A percentile compares a stretch with the other conserved stretches of the same genome.
phyloP scores from a whole-genome alignment of 1,140 invertebrate genomes.

The Drosophila athabasca region DNA sequence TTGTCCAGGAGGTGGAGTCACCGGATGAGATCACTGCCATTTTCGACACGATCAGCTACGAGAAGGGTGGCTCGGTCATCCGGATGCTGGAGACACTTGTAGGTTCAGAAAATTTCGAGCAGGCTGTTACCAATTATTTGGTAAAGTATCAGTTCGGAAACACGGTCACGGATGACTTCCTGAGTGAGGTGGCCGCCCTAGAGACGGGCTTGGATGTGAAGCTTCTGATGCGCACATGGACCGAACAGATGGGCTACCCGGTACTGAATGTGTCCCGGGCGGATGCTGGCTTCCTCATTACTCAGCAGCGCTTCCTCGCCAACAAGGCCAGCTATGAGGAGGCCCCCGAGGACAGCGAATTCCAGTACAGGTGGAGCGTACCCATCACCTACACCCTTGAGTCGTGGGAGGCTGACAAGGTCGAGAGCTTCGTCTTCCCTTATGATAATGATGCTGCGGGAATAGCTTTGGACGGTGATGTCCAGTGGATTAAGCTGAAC shows the following conservation, averaged over 20 bases:
- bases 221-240: constrained; percentile 96
- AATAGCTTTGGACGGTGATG: constrained; percentile 31
- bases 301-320: constrained; percentile 89
- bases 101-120: constrained; percentile 89
- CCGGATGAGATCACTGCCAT: constrained; percentile 95
- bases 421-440: constrained; percentile 70
- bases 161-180: constrained; percentile 92
- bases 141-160: constrained; percentile 89
- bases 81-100: constrained; percentile 95
- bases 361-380: constrained; percentile 91
- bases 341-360: constrained; percentile 85
- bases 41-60: constrained; percentile 96
- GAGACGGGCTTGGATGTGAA: constrained; percentile 84
- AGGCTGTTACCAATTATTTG: constrained; percentile 90
- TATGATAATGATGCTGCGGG: constrained; percentile 19
- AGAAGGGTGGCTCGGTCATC: constrained; percentile 95
- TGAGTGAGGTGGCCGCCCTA: constrained; percentile 86
- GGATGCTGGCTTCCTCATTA: constrained; percentile 85
- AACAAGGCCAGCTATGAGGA: constrained; percentile 85
- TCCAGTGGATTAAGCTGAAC: constrained; percentile 93
- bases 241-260: constrained; percentile 95
- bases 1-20: constrained; percentile 91
- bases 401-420: constrained; percentile 83
- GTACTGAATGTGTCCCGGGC: constrained; percentile 87
- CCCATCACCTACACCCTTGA: constrained; percentile 88